Base-by-base conservation (phyloP, 2,113 vertebrate genomes). In the Crotalus tigris region DNA sequence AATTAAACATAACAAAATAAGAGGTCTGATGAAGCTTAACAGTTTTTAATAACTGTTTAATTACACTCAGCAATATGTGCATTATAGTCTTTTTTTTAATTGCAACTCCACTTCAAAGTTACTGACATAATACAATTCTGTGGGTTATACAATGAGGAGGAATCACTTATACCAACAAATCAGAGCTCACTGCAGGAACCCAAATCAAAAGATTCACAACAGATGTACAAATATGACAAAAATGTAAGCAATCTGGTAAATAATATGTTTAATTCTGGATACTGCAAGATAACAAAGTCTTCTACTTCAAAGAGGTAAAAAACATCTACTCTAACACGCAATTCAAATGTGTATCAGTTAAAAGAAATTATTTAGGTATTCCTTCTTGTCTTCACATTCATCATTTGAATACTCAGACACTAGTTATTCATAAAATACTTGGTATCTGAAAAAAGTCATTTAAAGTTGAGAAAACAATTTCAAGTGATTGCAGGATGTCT, bases 291-390 rank as follows among this genome's bases (percentile, higher is more conserved):
- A 87, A 94, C 81, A 88, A 96, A 96, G 94, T 91, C 86, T 2
- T 93, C 92, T 94, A 94, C 95, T 96, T 91, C 90, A 95, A 96
- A 95, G 95, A 58, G 88, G 88, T 95, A 94, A 96, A 85, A 51
- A 88, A 1, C n/a, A 96, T 93, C 95, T 94, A 96, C 95, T 91
- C 57, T 98, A 97, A 98, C 97, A 96, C 94, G 96, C 97, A 90
- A 97, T 98, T 98, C 98, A 98, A 98, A 98, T 98, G 97, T 97
- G 98, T 97, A 97, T 97, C 94, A 8, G 96, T 96, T 97, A 96
- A 96, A 96, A 96, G 91, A 94, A 98, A 97, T 95, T 94, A 96
- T 96, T 96, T 95, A 33, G 95, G 93, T 95, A 92, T 96, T 97
- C 93, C 91, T 92, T 61, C 94, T 88, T 94, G 95, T 95, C 93